phyloP scores from a whole-genome alignment of 2,888 invertebrate species.

The Tachina grossa region DNA sequence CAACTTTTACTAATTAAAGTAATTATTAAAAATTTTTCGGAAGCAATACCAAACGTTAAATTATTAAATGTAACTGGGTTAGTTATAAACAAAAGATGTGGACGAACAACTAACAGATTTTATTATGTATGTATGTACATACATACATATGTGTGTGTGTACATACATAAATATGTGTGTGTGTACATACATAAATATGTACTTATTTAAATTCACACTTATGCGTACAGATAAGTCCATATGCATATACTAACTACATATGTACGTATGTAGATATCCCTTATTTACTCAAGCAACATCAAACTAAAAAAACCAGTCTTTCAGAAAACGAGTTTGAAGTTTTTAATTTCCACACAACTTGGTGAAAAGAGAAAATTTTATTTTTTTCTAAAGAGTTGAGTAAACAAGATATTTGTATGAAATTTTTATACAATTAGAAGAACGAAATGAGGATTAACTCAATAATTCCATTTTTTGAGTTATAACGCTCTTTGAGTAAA shows the following conservation, averaged over 20 bases:
- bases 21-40: constrained; percentile 23
- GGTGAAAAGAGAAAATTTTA: no score
- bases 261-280: neutral
- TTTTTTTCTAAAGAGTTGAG: no score
- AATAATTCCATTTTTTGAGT: no score
- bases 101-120: neutral
- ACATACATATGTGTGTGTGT: neutral
- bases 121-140: no score
- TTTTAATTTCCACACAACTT: no score
- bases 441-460: no score
- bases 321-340: no score
- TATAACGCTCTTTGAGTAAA: no score
- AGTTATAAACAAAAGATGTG: constrained; percentile 26
- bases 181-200: neutral
- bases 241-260: neutral
- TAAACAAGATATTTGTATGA: no score
- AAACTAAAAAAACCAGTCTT: no score
- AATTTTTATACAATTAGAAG: no score
- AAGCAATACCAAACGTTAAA: constrained; percentile 26
- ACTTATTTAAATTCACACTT: neutral
- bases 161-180: neutral
- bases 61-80: constrained; percentile 36
- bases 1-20: constrained; percentile 27
- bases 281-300: neutral
- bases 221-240: neutral